Percentiles rank a stretch among this genome's conserved stretches.
Evolutionary conservation across 2,113 vertebrate species (phyloP).

Genomic region (Melanerpes formicivorus): DNA sequence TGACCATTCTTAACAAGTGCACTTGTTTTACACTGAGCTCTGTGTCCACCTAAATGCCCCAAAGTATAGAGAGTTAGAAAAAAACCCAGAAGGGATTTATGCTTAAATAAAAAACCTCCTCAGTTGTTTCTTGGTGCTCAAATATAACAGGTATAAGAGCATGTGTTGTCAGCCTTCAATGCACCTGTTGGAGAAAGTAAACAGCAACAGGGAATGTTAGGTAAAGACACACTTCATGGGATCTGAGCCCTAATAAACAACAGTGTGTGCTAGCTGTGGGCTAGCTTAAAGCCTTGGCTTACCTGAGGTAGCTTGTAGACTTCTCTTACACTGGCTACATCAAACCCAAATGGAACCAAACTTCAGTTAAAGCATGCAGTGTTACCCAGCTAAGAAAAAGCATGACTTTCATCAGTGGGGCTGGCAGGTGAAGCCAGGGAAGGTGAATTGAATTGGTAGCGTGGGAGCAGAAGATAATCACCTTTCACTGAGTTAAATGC

Average conservation of each 20-base stretch:
- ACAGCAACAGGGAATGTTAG: neutral
- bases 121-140: neutral
- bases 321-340: neutral
- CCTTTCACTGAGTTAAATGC: neutral
- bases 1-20: neutral
- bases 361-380: neutral
- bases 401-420: neutral
- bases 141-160: neutral
- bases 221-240: neutral
- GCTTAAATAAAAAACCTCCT: too few species aligned
- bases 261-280: neutral
- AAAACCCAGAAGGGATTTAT: too few species aligned
- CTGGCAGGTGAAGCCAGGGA: neutral
- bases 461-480: neutral
- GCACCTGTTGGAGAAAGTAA: neutral
- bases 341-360: slow-evolving; percentile 2
- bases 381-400: neutral
- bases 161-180: neutral
- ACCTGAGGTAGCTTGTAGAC: neutral
- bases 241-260: neutral
- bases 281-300: neutral
- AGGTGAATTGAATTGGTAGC: neutral
- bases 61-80: neutral
- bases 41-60: neutral
- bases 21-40: neutral